Conservation (phyloP, 2,888 invertebrate genomes). For the Electrophaes corylata region DNA sequence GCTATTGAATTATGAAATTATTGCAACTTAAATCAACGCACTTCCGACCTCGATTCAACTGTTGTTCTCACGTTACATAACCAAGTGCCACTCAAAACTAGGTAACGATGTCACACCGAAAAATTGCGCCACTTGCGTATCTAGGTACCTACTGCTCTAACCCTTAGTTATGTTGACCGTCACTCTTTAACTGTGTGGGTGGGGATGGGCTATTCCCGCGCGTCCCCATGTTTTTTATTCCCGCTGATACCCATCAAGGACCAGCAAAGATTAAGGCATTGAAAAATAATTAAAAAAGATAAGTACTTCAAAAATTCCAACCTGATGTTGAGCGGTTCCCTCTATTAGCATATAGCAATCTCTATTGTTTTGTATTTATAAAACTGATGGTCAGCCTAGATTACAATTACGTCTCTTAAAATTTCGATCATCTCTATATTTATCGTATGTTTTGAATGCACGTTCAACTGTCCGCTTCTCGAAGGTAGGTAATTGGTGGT, state of each 20-base stretch:
- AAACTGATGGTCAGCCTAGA: too few species aligned
- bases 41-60: constrained; percentile 75
- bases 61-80: constrained; percentile 81
- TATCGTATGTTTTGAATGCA: constrained; percentile 20
- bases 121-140: constrained; percentile 79
- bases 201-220: too few species aligned
- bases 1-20: constrained; percentile 32
- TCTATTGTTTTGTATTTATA: too few species aligned
- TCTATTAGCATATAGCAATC: too few species aligned
- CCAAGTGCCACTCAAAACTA: constrained; percentile 76
- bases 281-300: too few species aligned
- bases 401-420: too few species aligned
- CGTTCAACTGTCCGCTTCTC: constrained; percentile 44
- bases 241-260: too few species aligned
- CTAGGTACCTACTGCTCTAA: too few species aligned
- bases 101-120: constrained; percentile 83
- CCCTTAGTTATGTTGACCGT: constrained; percentile 39
- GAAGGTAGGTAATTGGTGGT: constrained; percentile 58
- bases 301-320: too few species aligned
- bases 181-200: constrained; percentile 35
- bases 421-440: background rate
- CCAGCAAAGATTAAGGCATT: too few species aligned
- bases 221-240: too few species aligned
- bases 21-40: constrained; percentile 53
- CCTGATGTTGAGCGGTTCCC: too few species aligned